Evolutionary conservation across 1,140 invertebrate species (phyloP), one percentile per base, ranked within the genome.

Genomic region (Brachionus rotundiformis): DNA sequence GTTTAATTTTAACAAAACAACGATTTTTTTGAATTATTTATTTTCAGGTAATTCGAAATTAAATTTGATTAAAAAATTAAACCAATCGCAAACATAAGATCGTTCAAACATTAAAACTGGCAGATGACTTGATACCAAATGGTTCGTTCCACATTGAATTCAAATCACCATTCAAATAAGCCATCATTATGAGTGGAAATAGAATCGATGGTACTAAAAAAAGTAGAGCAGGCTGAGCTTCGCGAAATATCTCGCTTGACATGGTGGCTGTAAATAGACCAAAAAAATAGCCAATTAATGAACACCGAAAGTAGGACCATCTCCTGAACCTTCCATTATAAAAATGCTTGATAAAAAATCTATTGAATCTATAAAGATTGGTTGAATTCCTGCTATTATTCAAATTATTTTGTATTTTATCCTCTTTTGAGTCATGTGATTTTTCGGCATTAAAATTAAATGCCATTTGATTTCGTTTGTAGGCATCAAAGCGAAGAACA

Each of bases 61-160:
- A 25, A 63, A 68, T 39, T 68, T 19, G 2, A 31, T 33, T 68
- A 36, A 8, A 68, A 68, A 33, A 13, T 33, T 10, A 68, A 68
- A 68, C 3, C 29, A 33, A 16, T 16, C 16, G 16, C 16, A 68
- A 68, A 39, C 27, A 33, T 33, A 39, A 68, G 29, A 36, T 16
- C 13, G 27, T 11, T 73, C 44, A 73, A 11, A 73, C 68, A 73
- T 44, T 25, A 73, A 73, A 73, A 73, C 25, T 44, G 1, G 36
- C 25, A 25, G 68, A 41, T 13, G 68, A 25, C 36, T 73, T 73
- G 5, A 31, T 11, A 54, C 29, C 54, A 13, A 98, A 98, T 39
- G 95, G 95, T 90, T 97, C 95, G 86, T 94, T 95, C 95, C 95
- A 98, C 95, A 98, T 98, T 84, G 95, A 91, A 86, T 95, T 90